phyloP scores from a whole-genome alignment of 2,113 vertebrate species.

The Gobio gobio region DNA sequence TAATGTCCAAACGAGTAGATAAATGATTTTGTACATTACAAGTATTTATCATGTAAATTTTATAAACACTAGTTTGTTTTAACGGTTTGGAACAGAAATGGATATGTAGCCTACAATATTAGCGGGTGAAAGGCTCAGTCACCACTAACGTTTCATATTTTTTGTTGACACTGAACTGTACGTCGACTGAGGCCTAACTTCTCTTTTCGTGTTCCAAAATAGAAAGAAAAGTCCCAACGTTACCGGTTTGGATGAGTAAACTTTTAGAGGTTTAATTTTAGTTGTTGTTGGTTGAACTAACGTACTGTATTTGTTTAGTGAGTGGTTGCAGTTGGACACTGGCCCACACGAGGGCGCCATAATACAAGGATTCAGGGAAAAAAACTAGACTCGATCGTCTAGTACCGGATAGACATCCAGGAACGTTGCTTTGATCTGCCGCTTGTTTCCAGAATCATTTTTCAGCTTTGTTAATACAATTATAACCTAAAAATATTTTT shows the following conservation, averaged over 20 bases:
- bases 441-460: background rate
- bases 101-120: background rate
- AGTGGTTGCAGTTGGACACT: background rate
- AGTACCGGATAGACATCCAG: background rate
- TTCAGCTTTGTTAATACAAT: background rate
- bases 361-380: background rate
- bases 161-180: background rate
- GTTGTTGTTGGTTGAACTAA: background rate
- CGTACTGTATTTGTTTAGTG: background rate
- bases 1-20: background rate
- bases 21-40: background rate
- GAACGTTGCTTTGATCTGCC: background rate
- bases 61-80: background rate
- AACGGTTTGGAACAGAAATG: background rate
- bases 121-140: background rate
- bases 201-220: background rate
- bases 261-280: background rate
- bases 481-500: background rate
- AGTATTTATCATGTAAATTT: background rate
- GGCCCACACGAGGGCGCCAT: slow-evolving; percentile 14
- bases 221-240: background rate
- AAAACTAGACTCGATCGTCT: background rate
- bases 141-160: background rate
- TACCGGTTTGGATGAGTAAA: background rate
- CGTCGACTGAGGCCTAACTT: background rate